phyloP scores from a whole-genome alignment of 1,140 invertebrate species.

The Uloborus diversus region DNA sequence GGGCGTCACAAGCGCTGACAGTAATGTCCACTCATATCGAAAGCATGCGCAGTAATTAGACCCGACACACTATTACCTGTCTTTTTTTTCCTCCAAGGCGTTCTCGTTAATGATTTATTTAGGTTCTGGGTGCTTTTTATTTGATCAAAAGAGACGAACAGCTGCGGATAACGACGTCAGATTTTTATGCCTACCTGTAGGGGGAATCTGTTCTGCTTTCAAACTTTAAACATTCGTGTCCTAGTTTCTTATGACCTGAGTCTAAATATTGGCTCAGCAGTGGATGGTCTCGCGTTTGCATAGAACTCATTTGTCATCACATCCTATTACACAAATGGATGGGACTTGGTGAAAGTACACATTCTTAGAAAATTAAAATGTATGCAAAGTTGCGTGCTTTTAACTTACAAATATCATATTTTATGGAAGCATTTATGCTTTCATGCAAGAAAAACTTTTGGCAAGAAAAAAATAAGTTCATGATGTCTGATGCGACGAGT shows the following conservation, averaged over 20 bases:
- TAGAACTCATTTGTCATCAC: too few species aligned
- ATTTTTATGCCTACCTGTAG: background rate
- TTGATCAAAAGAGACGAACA: slow-evolving; percentile 2
- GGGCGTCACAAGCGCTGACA: too few species aligned
- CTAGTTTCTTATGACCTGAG: slow-evolving; percentile 8
- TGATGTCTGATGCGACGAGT: too few species aligned
- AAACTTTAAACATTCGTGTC: background rate
- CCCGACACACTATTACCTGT: background rate
- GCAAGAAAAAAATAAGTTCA: too few species aligned
- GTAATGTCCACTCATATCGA: background rate
- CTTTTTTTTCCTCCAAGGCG: background rate
- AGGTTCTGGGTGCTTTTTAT: background rate
- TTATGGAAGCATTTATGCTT: too few species aligned
- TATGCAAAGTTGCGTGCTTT: too few species aligned
- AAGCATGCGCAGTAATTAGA: slow-evolving; percentile 25
- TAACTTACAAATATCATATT: too few species aligned
- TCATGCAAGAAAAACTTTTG: too few species aligned
- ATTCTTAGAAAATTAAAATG: too few species aligned
- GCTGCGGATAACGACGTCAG: background rate
- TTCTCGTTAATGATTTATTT: slow-evolving; percentile 20
- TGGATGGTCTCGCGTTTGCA: background rate
- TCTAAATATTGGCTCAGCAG: slow-evolving; percentile 5
- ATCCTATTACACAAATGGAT: too few species aligned
- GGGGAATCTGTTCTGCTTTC: background rate
- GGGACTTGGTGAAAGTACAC: too few species aligned